These are phyloP conservation scores for Brachionus plicatilis DNA, from an alignment of 1,140 invertebrate species.

Conservation along the genomic window DNA sequence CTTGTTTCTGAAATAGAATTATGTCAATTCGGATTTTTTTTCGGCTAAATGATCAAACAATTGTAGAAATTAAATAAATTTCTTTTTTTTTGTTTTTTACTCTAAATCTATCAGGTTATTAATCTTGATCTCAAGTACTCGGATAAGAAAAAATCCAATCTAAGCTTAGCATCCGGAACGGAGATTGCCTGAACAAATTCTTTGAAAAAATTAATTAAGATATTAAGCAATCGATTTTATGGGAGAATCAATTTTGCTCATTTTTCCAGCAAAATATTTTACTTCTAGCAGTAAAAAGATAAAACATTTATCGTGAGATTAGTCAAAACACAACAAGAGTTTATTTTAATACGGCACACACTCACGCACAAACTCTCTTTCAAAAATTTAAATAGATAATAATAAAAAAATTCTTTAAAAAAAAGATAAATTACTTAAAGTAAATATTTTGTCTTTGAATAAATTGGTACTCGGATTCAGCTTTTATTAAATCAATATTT, in stretches of 20 bases:
- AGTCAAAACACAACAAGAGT: background rate
- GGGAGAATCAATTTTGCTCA: background rate
- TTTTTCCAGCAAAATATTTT: background rate
- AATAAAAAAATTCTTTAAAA: background rate
- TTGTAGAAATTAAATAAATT: too few species aligned
- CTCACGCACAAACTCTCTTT: background rate
- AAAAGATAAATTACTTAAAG: background rate
- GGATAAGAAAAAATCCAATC: background rate
- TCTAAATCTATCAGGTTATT: background rate
- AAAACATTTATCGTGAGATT: background rate
- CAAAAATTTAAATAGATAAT: background rate
- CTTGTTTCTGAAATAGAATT: too few species aligned
- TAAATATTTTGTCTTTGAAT: background rate
- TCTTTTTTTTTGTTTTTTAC: background rate
- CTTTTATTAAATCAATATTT: constrained; percentile 28
- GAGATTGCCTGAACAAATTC: background rate
- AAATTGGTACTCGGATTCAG: background rate
- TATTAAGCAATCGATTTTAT: background rate
- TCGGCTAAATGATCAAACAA: too few species aligned
- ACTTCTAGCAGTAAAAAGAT: background rate
- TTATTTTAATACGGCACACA: background rate
- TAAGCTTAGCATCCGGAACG: background rate
- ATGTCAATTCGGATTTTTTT: too few species aligned
- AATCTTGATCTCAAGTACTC: background rate
- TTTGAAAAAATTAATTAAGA: background rate